A percentile compares a stretch with the other conserved stretches of the same genome.
These are phyloP conservation scores for Phyllotis vaccarum DNA, from an alignment of 2,797 vertebrate species.

Conservation along the genomic window DNA sequence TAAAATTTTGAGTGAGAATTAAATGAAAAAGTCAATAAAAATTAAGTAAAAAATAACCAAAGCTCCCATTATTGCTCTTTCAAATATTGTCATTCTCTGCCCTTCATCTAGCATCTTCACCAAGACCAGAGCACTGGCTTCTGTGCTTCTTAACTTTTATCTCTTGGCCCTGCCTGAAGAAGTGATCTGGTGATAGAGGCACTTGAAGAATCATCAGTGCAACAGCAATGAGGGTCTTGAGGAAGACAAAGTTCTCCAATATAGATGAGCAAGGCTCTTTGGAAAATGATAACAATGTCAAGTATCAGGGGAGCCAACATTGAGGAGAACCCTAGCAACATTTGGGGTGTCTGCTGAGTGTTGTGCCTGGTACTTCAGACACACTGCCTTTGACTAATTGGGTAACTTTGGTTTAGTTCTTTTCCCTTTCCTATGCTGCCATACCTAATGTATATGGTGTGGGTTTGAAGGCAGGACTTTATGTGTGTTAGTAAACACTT, in stretches of 20 bases:
- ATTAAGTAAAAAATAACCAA: background rate
- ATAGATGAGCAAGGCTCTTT: background rate
- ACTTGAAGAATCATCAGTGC: background rate
- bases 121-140: background rate
- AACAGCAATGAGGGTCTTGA: background rate
- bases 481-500: background rate
- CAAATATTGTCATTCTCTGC: background rate
- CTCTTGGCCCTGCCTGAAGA: background rate
- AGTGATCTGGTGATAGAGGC: background rate
- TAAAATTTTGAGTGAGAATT: conserved; percentile 13
- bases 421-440: background rate
- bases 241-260: background rate
- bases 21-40: background rate
- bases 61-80: background rate
- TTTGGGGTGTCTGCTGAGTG: too few relatives aligned
- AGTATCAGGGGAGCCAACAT: background rate
- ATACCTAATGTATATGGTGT: background rate
- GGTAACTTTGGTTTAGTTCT: too few relatives aligned
- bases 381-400: background rate
- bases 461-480: too few relatives aligned
- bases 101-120: background rate
- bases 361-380: background rate
- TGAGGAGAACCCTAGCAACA: background rate
- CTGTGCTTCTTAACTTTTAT: background rate
- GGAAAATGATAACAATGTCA: background rate